Conservation (phyloP, 2,888 invertebrate genomes). For the Torymus aiolomorphi region DNA sequence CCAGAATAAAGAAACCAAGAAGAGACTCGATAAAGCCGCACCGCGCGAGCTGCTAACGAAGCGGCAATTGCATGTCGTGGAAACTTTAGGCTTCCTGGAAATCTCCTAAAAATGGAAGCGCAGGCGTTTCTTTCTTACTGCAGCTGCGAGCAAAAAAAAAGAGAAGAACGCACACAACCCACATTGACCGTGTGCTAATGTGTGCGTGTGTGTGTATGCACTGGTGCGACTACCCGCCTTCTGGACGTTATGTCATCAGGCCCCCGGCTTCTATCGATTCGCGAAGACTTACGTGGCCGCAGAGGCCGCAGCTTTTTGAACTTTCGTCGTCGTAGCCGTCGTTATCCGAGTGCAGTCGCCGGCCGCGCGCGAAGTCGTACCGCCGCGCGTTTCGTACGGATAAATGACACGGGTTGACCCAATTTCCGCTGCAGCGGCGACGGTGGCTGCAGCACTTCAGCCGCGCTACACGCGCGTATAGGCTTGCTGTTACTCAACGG, state of each 20-base stretch:
- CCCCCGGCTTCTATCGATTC: slow-evolving; percentile 73
- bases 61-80: slow-evolving; percentile 28
- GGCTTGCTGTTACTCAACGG: slow-evolving; percentile 20
- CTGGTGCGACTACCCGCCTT: slow-evolving; percentile 3
- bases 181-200: no score
- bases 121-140: slow-evolving; percentile 56
- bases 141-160: slow-evolving; percentile 4
- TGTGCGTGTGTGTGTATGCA: neutral
- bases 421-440: slow-evolving; percentile 29
- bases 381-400: slow-evolving; percentile 24
- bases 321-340: slow-evolving; percentile 56
- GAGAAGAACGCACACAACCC: neutral
- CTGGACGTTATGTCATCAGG: slow-evolving; percentile 50
- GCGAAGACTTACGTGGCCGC: slow-evolving; percentile 69
- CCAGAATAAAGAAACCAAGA: no score
- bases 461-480: neutral
- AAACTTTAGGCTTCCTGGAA: slow-evolving; percentile 50
- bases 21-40: no score
- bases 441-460: neutral
- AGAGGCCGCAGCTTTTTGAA: slow-evolving; percentile 59
- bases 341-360: neutral
- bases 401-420: slow-evolving; percentile 49
- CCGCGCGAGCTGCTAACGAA: neutral
- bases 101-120: slow-evolving; percentile 59
- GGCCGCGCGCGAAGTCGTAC: slow-evolving; percentile 44